Conservation (phyloP, 2,888 invertebrate genomes). For the Standfussiana lucernea region DNA sequence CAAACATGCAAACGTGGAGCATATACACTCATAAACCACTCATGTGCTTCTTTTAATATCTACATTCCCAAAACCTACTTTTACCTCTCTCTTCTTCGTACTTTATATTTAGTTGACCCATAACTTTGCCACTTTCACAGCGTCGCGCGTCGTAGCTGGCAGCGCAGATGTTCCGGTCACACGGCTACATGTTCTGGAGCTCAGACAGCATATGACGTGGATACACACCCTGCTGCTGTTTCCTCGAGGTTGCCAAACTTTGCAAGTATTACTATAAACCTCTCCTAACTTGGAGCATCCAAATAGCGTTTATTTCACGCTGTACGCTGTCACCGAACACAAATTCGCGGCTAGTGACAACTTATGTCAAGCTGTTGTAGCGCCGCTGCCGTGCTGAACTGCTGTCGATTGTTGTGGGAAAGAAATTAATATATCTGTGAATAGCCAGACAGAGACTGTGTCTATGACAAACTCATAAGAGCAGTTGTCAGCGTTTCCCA, state of each 20-base stretch:
- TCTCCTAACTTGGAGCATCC: constrained; percentile 21
- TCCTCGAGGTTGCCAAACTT: not conserved
- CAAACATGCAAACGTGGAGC: not conserved
- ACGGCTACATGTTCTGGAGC: not conserved
- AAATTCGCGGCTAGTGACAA: constrained; percentile 43
- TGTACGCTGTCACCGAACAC: constrained; percentile 18
- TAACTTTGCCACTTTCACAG: not conserved
- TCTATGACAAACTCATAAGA: not conserved
- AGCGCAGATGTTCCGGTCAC: not conserved
- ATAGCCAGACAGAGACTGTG: not conserved
- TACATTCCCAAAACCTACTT: not conserved
- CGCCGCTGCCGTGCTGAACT: constrained; percentile 12
- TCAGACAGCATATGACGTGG: not conserved
- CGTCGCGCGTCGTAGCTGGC: not conserved
- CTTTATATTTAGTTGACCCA: not conserved
- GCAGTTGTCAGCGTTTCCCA: not conserved
- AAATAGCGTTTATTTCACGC: constrained; percentile 30
- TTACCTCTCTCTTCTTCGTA: not conserved
- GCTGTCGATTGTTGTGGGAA: not conserved
- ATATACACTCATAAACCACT: not conserved
- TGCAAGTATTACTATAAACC: not conserved
- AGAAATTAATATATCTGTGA: constrained; percentile 11
- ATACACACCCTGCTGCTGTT: not conserved
- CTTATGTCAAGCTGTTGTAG: constrained; percentile 22
- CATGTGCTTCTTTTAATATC: not conserved